Conservation (phyloP, 2,797 vertebrate genomes). For the Helicolenus hilgendorfi region DNA sequence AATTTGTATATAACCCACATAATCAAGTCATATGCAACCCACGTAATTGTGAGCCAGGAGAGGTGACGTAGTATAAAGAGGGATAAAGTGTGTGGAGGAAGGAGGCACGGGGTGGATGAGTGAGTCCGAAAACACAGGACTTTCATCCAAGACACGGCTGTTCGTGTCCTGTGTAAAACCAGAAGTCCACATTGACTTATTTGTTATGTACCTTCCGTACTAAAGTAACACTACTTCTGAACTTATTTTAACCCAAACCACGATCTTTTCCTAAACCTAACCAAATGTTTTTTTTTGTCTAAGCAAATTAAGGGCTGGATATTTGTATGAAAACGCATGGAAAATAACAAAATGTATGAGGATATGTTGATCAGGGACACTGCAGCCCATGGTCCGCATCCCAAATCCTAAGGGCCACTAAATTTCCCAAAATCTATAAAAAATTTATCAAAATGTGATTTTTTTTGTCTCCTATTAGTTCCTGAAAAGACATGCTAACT, state of each 20-base stretch:
- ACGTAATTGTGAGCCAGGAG: neutral
- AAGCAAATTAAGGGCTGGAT: too few species aligned
- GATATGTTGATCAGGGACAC: neutral
- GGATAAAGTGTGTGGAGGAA: neutral
- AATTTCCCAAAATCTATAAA: neutral
- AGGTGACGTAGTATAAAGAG: neutral
- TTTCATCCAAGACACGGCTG: neutral
- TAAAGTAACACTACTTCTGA: too few species aligned
- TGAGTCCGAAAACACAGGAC: rapidly evolving
- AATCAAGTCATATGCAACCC: too few species aligned
- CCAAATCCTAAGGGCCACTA: neutral
- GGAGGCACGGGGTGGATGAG: too few species aligned
- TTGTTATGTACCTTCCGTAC: too few species aligned
- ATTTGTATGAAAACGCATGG: too few species aligned
- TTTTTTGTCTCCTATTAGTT: neutral
- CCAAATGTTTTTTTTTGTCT: too few species aligned
- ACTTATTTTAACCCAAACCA: too few species aligned
- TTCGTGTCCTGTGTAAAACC: neutral
- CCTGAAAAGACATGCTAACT: neutral
- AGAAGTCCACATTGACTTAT: too few species aligned
- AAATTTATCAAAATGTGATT: neutral
- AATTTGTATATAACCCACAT: too few species aligned
- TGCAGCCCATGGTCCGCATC: neutral
- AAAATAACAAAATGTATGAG: too few species aligned
- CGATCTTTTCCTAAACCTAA: too few species aligned